Evolutionary conservation across 2,797 vertebrate species (phyloP), one percentile per base, ranked within the genome.

Genomic region (Arrhamphus sclerolepis): DNA sequence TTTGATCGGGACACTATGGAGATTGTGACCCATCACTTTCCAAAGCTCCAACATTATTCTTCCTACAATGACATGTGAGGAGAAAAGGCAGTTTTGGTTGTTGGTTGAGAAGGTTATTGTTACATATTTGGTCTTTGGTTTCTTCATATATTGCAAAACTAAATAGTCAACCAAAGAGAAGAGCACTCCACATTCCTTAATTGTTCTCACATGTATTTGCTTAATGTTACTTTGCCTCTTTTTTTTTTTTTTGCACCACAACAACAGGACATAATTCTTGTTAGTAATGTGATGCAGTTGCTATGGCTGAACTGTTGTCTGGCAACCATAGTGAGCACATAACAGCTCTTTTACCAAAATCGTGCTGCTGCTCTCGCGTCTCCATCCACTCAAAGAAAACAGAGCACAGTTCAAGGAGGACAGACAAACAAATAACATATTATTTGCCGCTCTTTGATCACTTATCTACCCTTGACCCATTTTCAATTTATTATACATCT

Each of bases 171-270:
- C 13, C 13, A 51, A 24, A 46, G 20, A 56, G 24, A 60, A 9
- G 24, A 43, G 38, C 52, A 46, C 14, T 59, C 8, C 26, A 9
- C 51, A 18, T 8, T 43, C 7, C 14, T 31, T 57, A 43, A 19
- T 49, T 44, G 47, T 29, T 0, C 29, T 53, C 21, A 48, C 29
- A 61, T 56, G 48, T 28, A 29, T 29, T 40, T 44, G 49, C 72
- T 59, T 58, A 50, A 43, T 66, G 53, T 28, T 47, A 61, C 67
- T 46, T 66, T 70, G 22, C 17, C 51, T n/a, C n/a, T 26, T 26
- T 26, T 2, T 6, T 6, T 26, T 26, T 57, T 47, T 50, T 62
- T 58, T 29, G 14, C 52, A 31, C 17, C 48, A 42, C n/a, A 47
- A 31, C 46, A 44, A 21, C 46, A 42, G 18, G 20, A 48, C 46